Base-by-base conservation (phyloP, 2,888 invertebrate species). In the Anodontia alba region DNA sequence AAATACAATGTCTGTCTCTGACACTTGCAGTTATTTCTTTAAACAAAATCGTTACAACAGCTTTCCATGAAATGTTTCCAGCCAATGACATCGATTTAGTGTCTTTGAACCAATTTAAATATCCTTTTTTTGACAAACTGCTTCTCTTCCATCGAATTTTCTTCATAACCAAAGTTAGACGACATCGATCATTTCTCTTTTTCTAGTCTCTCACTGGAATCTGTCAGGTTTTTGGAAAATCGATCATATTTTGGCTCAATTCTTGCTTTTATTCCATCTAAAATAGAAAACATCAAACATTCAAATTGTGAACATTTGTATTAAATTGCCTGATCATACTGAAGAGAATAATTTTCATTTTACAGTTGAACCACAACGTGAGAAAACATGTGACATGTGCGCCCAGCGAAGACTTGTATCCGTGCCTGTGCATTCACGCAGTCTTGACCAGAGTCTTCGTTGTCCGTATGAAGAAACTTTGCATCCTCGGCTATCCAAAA, bases 1-100 rank as follows among this genome's bases (percentile, higher is more conserved):
- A 17, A 72, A 78, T 46, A 72, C 75, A 29, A 54, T 54, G 20
- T 26, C 7, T 38, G 38, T 38, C 12, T 38, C 38, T n/a, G 57
- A 57, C 12, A 17, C 23, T 57, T n/a, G 57, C 29, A 57, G 26
- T 26, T 26, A 23, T 7, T 5, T 5, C 38, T 38, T 12, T 8
- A 38, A 38, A 1, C 23, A 57, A 26, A n/a, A 57, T 57, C 29
- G 57, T 57, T 29, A 57, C 3, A 26, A 17, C 7, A 26, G 23
- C 12, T 26, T 57, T 57, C 57, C 57, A 57, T 57, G 15, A 29
- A 57, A 57, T 57, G 29, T 57, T 57, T 57, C 26, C 29, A 57
- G 57, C 23, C 57, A 57, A 17, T 57, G 15, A 57, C 23, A 57
- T 57, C 57, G 57, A 57, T 57, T 57, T 3, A 26, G 23, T 15